Evolutionary conservation across 2,797 vertebrate genomes (phyloP), one percentile per base, ranked within the genome.

Genomic region (Spheniscus humboldti): DNA sequence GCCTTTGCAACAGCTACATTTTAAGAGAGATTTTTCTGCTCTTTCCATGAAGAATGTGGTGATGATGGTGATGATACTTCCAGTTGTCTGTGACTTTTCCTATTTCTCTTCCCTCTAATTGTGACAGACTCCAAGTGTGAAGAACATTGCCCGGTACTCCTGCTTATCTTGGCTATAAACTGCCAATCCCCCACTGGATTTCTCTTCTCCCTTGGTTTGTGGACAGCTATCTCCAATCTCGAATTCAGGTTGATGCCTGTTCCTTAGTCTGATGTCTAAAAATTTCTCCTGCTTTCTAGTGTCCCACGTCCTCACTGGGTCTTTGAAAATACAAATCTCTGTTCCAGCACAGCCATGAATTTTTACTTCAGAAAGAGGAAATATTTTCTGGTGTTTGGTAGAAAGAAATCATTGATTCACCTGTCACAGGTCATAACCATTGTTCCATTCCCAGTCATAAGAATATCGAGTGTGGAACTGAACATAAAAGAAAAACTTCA

Each of bases 351-450:
- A 76, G 33, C 5, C 43, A 77, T 71, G 31, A 88, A 30, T 67
- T 95, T 90, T 92, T 86, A 88, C 47, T 80, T 86, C 43, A 88
- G 82, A 95, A 88, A 90, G 28, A 90, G 86, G 67, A 92, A 94
- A 62, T 83, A 77, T 33, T 67, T 91, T 82, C 50, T 89, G 39
- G 35, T 92, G 52, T 79, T 86, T 73, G 35, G 84, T 69, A 85
- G 63, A 91, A 94, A 89, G 74, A 43, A 93, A 92, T 31, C n/a
- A 92, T 45, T 89, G 60, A 69, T 89, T 85, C 74, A 52, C 79
- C 63, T 75, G 41, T 89, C 81, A 86, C 88, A 96, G 79, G 48
- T 93, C 90, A 87, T 90, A 96, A 89, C 55, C 55, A 89, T 79
- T 95, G 74, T 89, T 93, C 33, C 39, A 69, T 73, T 93, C 35